These are phyloP conservation scores for Fulmarus glacialis DNA, from an alignment of 2,113 vertebrate genomes.

Conservation along the genomic window DNA sequence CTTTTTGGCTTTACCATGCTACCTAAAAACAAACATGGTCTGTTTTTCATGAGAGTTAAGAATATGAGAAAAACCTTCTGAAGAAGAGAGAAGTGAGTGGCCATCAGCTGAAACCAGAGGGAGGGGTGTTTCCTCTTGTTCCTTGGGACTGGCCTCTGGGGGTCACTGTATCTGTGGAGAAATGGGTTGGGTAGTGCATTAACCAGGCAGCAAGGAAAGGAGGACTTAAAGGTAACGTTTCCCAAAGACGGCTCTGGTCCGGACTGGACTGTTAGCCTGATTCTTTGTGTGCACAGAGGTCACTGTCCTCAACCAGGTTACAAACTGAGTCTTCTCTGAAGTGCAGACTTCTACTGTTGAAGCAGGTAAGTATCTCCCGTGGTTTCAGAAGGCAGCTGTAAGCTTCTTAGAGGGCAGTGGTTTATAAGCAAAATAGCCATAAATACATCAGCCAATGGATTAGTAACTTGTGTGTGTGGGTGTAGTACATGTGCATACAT, in stretches of 20 bases:
- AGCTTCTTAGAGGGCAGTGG: constrained; percentile 43
- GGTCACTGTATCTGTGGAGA: neutral
- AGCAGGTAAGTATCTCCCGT: neutral
- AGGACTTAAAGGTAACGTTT: neutral
- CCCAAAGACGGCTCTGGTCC: neutral
- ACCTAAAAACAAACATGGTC: accelerated
- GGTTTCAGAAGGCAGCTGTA: neutral
- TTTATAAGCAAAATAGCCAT: constrained; percentile 52
- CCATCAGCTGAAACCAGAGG: neutral
- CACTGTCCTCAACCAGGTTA: neutral
- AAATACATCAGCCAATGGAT: constrained; percentile 53
- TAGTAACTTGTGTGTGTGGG: constrained; percentile 38
- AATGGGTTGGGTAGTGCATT: neutral
- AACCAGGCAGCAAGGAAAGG: neutral
- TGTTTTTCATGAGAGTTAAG: neutral
- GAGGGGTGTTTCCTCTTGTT: neutral
- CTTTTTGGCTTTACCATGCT: neutral
- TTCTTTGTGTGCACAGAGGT: neutral
- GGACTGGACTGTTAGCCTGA: neutral
- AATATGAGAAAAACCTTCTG: neutral
- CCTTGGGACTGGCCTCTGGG: neutral
- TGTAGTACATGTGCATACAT: constrained; percentile 39
- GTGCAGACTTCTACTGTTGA: neutral
- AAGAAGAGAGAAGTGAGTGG: neutral
- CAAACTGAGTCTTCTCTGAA: neutral